These are phyloP conservation scores for Eretmocerus hayati DNA, from an alignment of 2,888 invertebrate species.

Conservation along the genomic window DNA sequence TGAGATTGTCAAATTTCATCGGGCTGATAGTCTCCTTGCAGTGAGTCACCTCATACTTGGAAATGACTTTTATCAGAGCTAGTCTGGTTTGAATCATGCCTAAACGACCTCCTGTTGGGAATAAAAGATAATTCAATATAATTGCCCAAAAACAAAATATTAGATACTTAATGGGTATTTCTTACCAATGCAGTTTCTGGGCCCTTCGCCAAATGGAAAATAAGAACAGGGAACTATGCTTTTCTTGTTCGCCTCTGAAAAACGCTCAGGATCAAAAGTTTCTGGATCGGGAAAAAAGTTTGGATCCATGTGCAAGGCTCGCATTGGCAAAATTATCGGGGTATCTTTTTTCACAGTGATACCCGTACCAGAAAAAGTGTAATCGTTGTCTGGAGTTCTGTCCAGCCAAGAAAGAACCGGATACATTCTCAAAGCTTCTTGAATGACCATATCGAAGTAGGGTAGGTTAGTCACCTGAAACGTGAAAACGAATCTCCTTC, in stretches of 20 bases:
- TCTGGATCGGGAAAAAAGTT: constrained; percentile 43
- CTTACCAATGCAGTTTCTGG: constrained; percentile 39
- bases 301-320: constrained; percentile 42
- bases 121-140: background rate
- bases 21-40: constrained; percentile 30
- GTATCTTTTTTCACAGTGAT: constrained; percentile 37
- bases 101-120: constrained; percentile 29
- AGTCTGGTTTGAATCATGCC: constrained; percentile 35
- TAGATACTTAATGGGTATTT: too few relatives aligned
- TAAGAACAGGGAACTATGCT: constrained; percentile 30
- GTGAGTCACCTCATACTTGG: constrained; percentile 29
- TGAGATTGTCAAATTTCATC: constrained; percentile 26
- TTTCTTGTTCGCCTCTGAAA: constrained; percentile 38
- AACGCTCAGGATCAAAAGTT: constrained; percentile 45
- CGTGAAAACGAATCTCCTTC: too few relatives aligned
- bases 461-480: constrained; percentile 21
- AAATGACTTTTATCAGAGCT: constrained; percentile 30
- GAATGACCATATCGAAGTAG: constrained; percentile 34
- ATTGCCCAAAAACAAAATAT: background rate
- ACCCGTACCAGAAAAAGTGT: constrained; percentile 33
- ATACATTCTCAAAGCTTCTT: constrained; percentile 44
- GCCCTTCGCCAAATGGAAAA: constrained; percentile 43
- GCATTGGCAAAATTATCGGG: constrained; percentile 38
- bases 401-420: constrained; percentile 39
- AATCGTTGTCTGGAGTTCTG: constrained; percentile 29